A percentile compares a stretch with the other conserved stretches of the same genome.
phyloP scores from a whole-genome alignment of 2,888 invertebrate species.

The Dicyrtomina minuta region DNA sequence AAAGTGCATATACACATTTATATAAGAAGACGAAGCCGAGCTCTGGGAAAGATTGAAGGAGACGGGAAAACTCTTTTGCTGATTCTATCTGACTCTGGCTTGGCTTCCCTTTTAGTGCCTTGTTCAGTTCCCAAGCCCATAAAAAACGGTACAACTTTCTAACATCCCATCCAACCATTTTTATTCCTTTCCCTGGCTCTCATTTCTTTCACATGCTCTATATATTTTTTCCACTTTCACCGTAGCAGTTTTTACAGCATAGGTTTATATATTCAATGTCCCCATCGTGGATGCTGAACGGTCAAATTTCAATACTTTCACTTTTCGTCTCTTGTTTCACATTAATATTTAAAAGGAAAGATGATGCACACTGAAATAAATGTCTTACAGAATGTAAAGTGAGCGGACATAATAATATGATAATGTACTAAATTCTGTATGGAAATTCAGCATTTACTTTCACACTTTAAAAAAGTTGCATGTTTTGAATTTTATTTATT shows the following conservation, averaged over 20 bases:
- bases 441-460: too few species aligned
- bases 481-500: too few species aligned
- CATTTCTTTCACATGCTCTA: neutral
- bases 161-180: too few species aligned
- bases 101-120: slow-evolving; percentile 25
- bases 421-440: too few species aligned
- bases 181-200: neutral
- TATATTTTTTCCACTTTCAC: neutral
- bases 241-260: neutral
- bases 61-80: neutral
- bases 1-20: too few species aligned
- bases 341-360: neutral
- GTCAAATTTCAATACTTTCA: neutral
- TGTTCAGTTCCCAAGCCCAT: slow-evolving; percentile 9
- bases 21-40: too few species aligned
- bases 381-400: too few species aligned
- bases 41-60: neutral
- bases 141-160: slow-evolving; percentile 14
- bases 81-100: slow-evolving; percentile 18
- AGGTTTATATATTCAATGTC: neutral
- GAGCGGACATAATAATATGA: too few species aligned
- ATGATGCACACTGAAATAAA: too few species aligned
- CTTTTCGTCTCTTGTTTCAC: neutral
- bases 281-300: neutral
- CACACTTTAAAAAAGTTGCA: too few species aligned